A percentile compares a stretch with the other conserved stretches of the same genome.
Evolutionary conservation across 2,888 invertebrate genomes (phyloP).

Genomic region (Rhogogaster chlorosoma): DNA sequence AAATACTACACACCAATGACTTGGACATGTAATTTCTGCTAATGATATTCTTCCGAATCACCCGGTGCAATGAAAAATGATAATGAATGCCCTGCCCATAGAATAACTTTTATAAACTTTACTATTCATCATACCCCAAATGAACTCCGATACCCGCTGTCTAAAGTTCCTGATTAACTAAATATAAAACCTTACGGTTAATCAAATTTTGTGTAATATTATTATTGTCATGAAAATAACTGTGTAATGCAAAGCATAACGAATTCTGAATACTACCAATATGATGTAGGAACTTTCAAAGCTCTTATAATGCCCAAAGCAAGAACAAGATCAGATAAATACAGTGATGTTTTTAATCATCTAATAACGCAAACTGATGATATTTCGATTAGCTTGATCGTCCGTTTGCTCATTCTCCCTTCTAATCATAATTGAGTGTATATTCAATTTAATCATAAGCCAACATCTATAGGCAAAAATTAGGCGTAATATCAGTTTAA

Average conservation of each 20-base stretch:
- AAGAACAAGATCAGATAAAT: not conserved
- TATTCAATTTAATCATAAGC: slow-evolving; percentile 3
- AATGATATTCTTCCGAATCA: not conserved
- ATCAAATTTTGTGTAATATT: not conserved
- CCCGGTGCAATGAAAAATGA: not conserved
- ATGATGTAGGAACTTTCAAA: not conserved
- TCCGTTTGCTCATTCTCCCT: not conserved
- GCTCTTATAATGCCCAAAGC: not conserved
- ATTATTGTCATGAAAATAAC: not conserved
- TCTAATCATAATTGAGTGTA: not conserved
- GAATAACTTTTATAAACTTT: not conserved
- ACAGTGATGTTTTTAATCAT: not conserved
- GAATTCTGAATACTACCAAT: not conserved
- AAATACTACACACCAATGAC: not conserved
- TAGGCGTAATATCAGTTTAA: slow-evolving; percentile 6
- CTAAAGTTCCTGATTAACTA: not conserved
- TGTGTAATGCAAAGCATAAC: not conserved
- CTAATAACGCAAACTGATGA: not conserved
- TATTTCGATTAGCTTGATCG: not conserved
- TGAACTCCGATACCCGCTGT: not conserved
- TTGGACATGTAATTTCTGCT: not conserved
- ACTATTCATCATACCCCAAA: not conserved
- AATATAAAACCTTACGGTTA: not conserved
- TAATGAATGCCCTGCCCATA: not conserved
- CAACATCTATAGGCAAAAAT: not conserved